phyloP scores from a whole-genome alignment of 2,888 invertebrate species.

The Oligia strigilis region DNA sequence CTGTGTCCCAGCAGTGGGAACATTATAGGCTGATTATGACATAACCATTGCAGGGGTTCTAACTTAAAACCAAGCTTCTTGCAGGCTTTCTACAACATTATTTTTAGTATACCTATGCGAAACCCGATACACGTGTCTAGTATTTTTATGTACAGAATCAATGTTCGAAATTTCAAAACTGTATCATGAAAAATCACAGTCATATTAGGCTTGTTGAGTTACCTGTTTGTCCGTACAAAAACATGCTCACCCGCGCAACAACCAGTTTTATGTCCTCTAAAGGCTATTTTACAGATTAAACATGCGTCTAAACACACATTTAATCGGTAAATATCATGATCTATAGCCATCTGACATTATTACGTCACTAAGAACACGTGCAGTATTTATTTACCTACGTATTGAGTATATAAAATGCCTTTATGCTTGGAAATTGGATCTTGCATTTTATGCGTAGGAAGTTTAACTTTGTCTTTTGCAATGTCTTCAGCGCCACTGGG shows the following conservation, averaged over 20 bases:
- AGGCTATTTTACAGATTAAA: neutral
- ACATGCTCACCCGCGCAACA: no score
- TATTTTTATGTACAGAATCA: no score
- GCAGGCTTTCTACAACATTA: no score
- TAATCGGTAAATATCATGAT: slow-evolving; percentile 14
- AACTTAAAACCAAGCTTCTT: neutral
- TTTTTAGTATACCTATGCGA: no score
- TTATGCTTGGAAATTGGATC: no score
- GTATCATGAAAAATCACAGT: no score
- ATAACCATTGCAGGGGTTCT: neutral
- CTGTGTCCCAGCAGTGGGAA: no score
- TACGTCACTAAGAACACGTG: slow-evolving; percentile 28
- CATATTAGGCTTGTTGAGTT: no score
- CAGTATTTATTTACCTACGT: slow-evolving; percentile 25
- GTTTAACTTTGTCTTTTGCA: neutral
- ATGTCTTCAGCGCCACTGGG: neutral
- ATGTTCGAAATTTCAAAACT: no score
- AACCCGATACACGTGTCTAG: no score
- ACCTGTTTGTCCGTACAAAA: no score
- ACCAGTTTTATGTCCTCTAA: neutral
- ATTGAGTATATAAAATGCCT: neutral
- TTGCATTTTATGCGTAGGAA: neutral
- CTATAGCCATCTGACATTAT: neutral
- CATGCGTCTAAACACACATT: neutral
- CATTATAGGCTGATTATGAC: neutral